Base-by-base conservation (phyloP, 2,797 vertebrate species). In the Galago senegalensis region DNA sequence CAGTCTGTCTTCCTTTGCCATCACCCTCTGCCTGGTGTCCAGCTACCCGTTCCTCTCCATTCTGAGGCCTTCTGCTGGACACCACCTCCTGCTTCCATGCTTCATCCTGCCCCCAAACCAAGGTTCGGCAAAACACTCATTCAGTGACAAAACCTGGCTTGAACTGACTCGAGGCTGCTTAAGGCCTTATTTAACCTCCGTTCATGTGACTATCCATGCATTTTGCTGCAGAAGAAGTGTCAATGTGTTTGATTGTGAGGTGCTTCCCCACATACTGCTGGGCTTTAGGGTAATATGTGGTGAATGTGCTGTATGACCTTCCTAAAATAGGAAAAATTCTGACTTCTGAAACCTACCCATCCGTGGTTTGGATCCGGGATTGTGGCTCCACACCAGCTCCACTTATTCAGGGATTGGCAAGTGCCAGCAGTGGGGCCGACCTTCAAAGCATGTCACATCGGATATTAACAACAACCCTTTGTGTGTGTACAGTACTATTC, bases 1-100 rank as follows among this genome's bases (percentile, higher is more conserved):
- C 98, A 97, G 97, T 97, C 96, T 97, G 97, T 95, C 89, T 97
- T 98, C 97, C 93, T 98, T 98, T 98, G 95, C 72, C 86, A 49
- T 61, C 89, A 80, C 58, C 60, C 43, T 86, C 92, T 89, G 91
- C 91, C 94, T 84, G 86, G 65, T 84, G 80, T 87, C 75, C 43
- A 40, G 46, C 63, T 92, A 97, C 87, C 20, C 4, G 1, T 65
- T 63, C 1, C 2, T 69, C 49, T 63, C 40, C 60, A 0, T 90
- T 72, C 56, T 31, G 8, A 96, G 21, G 12, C 63, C 63, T 81
- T 77, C 65, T 88, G 85, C 43, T 40, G 34, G 56, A 1, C 14
- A 18, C 58, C 14, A 4, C 34, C 70, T 14, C 29, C 23, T 17
- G 43, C 60, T 61, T 20, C 6, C 31, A 40, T 2, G 20, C 21